A percentile compares a stretch with the other conserved stretches of the same genome.
Conservation (phyloP, 2,113 vertebrate genomes). For the Ammodytes dubius region DNA sequence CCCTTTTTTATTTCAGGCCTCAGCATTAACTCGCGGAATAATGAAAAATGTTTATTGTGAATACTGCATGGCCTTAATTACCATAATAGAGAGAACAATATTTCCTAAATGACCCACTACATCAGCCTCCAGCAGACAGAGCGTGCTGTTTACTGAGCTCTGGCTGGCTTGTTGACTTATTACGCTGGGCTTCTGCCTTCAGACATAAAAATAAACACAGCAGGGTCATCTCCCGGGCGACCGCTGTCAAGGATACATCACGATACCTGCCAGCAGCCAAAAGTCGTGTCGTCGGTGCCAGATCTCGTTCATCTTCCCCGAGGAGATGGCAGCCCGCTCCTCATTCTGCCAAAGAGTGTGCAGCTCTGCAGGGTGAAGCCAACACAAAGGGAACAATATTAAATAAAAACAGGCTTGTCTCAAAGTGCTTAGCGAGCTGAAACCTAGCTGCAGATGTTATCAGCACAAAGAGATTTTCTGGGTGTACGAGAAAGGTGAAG, state of each 20-base stretch:
- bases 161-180: constrained; percentile 71
- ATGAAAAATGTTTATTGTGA: constrained; percentile 39
- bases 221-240: constrained; percentile 67
- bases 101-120: constrained; percentile 49
- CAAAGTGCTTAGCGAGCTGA: constrained; percentile 29
- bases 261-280: constrained; percentile 96
- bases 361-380: constrained; percentile 85
- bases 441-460: constrained; percentile 67
- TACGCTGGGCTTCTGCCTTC: constrained; percentile 53
- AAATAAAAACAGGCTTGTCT: constrained; percentile 23
- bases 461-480: constrained; percentile 38
- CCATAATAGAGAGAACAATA: constrained; percentile 51
- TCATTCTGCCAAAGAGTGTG: constrained; percentile 98
- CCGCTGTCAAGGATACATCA: constrained; percentile 92
- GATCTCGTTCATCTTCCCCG: constrained; percentile 96
- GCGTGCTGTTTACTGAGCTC: constrained; percentile 61
- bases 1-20: neutral
- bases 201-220: constrained; percentile 73
- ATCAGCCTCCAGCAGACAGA: constrained; percentile 53
- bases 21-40: constrained; percentile 6
- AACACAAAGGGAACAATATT: neutral
- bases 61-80: constrained; percentile 33
- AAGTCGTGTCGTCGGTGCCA: constrained; percentile 98
- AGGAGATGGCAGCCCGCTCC: constrained; percentile 94
- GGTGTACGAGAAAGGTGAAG: constrained; percentile 33